These are phyloP conservation scores for Euclidia mi DNA, from an alignment of 2,888 invertebrate species.

Conservation along the genomic window DNA sequence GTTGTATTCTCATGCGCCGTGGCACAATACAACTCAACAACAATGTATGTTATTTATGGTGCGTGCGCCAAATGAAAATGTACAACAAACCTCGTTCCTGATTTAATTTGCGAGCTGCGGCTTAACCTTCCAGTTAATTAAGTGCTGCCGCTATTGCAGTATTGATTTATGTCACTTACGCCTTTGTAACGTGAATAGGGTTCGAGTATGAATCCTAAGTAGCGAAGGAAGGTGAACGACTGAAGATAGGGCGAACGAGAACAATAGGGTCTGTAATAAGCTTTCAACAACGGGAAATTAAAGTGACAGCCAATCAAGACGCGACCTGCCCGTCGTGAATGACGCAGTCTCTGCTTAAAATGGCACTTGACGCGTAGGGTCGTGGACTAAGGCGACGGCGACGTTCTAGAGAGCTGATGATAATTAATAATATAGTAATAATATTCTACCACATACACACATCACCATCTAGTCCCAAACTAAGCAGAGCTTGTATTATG, in stretches of 20 bases:
- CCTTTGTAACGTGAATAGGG: constrained; percentile 1
- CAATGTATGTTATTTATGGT: constrained; percentile 21
- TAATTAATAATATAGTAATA: too few relatives aligned
- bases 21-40: constrained; percentile 15
- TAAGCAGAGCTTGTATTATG: too few relatives aligned
- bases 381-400: too few relatives aligned
- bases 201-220: constrained; percentile 5
- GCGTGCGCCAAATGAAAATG: constrained; percentile 26
- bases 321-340: not conserved
- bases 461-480: too few relatives aligned
- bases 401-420: too few relatives aligned
- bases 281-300: constrained; percentile 12
- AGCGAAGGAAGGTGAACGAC: constrained; percentile 3
- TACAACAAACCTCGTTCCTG: constrained; percentile 13
- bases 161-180: constrained; percentile 7
- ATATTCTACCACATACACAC: too few relatives aligned
- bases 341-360: not conserved
- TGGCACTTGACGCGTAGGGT: not conserved
- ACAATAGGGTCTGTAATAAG: constrained; percentile 8
- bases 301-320: constrained; percentile 6
- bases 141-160: constrained; percentile 10
- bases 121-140: constrained; percentile 4
- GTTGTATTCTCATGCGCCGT: too few relatives aligned
- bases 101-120: constrained; percentile 15
- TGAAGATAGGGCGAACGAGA: not conserved